Evolutionary conservation across 2,113 vertebrate genomes (phyloP).

Genomic region (Lophius piscatorius): DNA sequence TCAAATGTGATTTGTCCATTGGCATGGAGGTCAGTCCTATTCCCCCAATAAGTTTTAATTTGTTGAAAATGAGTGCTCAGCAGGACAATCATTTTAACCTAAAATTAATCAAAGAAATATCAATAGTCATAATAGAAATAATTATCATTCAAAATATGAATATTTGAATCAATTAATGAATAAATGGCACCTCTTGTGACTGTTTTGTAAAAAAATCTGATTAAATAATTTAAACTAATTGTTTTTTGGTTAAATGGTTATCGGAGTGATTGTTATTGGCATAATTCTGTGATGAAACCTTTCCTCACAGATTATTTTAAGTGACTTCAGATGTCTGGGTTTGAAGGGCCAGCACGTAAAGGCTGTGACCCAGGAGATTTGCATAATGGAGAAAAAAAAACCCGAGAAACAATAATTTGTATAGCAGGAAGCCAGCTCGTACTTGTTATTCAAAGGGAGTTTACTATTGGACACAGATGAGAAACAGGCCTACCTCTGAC

Average conservation of each 20-base stretch:
- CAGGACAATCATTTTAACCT: too few relatives aligned
- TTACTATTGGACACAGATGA: conserved; percentile 42
- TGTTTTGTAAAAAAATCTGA: not conserved
- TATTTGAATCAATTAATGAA: not conserved
- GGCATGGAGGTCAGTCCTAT: too few relatives aligned
- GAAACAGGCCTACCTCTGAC: conserved; percentile 24
- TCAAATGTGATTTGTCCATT: too few relatives aligned
- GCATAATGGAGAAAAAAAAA: conserved; percentile 36
- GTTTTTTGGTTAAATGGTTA: too few relatives aligned
- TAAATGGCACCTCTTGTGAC: not conserved
- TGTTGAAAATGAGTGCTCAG: too few relatives aligned
- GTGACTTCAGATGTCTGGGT: conserved; percentile 21
- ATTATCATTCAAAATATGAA: not conserved
- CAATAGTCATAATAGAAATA: too few relatives aligned
- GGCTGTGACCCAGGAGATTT: conserved; percentile 30
- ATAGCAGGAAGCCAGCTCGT: not conserved
- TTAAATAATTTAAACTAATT: not conserved
- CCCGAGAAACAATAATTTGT: conserved; percentile 38
- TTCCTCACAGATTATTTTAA: conserved; percentile 3
- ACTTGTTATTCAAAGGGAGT: conserved; percentile 52
- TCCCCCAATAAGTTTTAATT: too few relatives aligned
- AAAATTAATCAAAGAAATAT: too few relatives aligned
- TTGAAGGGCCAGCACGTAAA: conserved; percentile 25
- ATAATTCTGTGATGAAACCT: conserved; percentile 3
- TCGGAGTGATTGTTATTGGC: conserved; percentile 1